These are phyloP conservation scores for Lycaena phlaeas DNA, from an alignment of 2,888 invertebrate genomes.

Conservation along the genomic window DNA sequence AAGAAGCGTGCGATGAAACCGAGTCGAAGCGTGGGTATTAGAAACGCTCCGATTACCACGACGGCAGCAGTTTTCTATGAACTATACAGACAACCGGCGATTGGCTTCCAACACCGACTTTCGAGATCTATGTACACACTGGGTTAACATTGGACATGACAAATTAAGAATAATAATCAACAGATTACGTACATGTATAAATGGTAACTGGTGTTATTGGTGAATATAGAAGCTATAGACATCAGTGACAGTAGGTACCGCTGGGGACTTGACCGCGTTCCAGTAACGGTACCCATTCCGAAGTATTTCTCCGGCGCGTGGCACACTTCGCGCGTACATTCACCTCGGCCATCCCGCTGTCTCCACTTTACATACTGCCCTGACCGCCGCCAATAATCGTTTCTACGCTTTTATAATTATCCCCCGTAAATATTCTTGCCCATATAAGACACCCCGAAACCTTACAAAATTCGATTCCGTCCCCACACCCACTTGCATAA, in stretches of 20 bases:
- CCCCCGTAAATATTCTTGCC: constrained; percentile 8
- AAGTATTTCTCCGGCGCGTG: constrained; percentile 67
- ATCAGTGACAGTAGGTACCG: constrained; percentile 34
- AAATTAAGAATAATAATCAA: too few relatives aligned
- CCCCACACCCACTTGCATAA: background rate
- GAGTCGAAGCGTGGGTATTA: constrained; percentile 71
- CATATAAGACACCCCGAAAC: background rate
- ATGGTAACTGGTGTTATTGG: too few relatives aligned
- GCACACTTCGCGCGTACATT: constrained; percentile 70
- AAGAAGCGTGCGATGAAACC: constrained; percentile 71
- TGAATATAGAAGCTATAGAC: constrained; percentile 29
- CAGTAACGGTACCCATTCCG: constrained; percentile 68
- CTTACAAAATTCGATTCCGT: constrained; percentile 6
- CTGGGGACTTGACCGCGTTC: constrained; percentile 68
- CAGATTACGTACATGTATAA: too few relatives aligned
- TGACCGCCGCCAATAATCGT: background rate
- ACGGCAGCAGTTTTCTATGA: constrained; percentile 22
- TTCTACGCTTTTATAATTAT: constrained; percentile 13
- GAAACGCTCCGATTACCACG: constrained; percentile 72
- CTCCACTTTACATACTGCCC: constrained; percentile 28
- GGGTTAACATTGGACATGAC: too few relatives aligned
- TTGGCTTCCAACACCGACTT: too few relatives aligned
- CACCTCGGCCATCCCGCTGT: constrained; percentile 62
- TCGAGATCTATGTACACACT: too few relatives aligned
- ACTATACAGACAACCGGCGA: too few relatives aligned